Percentiles rank a stretch among this genome's conserved stretches.
These are phyloP conservation scores for Plagodis pulveraria DNA, from an alignment of 2,888 invertebrate species.

Conservation along the genomic window DNA sequence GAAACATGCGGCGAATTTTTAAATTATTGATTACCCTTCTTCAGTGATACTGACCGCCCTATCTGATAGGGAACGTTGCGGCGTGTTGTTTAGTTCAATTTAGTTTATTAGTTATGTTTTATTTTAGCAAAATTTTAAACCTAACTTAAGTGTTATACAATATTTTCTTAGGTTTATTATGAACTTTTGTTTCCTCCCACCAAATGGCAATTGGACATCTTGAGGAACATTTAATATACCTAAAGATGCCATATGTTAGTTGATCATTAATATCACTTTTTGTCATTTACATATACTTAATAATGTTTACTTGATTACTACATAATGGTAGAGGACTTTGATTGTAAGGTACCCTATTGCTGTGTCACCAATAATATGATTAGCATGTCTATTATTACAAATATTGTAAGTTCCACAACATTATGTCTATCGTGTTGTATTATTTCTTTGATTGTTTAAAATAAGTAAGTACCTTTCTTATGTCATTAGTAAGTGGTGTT, in stretches of 20 bases:
- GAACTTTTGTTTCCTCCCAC: conserved; percentile 81
- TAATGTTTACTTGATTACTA: conserved; percentile 17
- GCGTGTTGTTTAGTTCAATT: conserved; percentile 85
- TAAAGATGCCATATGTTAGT: conserved; percentile 70
- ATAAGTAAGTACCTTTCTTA: neutral
- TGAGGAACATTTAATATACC: conserved; percentile 48
- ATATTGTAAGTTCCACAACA: conserved; percentile 58
- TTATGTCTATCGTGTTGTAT: conserved; percentile 48
- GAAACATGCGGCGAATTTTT: conserved; percentile 61
- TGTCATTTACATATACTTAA: conserved; percentile 42
- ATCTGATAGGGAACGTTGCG: conserved; percentile 74
- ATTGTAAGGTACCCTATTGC: conserved; percentile 71
- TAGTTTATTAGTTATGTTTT: conserved; percentile 85
- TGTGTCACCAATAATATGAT: conserved; percentile 83
- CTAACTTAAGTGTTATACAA: conserved; percentile 83
- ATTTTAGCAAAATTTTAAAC: conserved; percentile 85
- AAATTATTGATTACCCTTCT: conserved; percentile 76
- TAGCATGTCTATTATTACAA: conserved; percentile 72
- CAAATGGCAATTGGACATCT: conserved; percentile 74
- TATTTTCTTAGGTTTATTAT: conserved; percentile 80
- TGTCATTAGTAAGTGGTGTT: conserved; percentile 66
- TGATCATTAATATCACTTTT: conserved; percentile 55
- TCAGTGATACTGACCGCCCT: conserved; percentile 79
- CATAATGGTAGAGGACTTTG: conserved; percentile 68
- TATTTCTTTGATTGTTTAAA: neutral